Evolutionary conservation across 2,888 invertebrate genomes (phyloP).

Genomic region (Agelastica alni): DNA sequence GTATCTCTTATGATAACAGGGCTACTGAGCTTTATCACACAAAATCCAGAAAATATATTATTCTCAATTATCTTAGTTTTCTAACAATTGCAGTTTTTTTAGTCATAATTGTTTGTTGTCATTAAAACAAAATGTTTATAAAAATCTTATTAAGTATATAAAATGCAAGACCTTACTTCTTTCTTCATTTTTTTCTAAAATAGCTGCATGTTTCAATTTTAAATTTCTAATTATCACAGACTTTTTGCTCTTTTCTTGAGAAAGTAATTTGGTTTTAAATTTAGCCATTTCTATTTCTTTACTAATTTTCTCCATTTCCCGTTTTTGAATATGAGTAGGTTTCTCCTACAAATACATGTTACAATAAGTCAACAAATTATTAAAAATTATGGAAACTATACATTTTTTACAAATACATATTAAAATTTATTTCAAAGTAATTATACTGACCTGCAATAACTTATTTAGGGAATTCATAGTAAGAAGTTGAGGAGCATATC

Average conservation of each 20-base stretch:
- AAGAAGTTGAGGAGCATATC: slow-evolving; percentile 52
- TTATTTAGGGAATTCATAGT: slow-evolving; percentile 56
- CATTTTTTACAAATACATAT: not conserved
- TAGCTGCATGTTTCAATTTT: slow-evolving; percentile 65
- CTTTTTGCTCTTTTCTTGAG: slow-evolving; percentile 71
- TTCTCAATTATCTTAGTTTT: too few species aligned
- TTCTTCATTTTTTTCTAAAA: slow-evolving; percentile 73
- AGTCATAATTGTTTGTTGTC: too few species aligned
- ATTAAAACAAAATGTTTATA: slow-evolving; percentile 1
- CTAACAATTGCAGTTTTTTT: too few species aligned
- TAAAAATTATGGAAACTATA: not conserved
- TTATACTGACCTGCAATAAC: slow-evolving; percentile 50
- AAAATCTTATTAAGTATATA: too few species aligned
- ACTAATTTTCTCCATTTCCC: slow-evolving; percentile 66
- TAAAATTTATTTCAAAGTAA: too few species aligned
- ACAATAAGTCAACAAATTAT: not conserved
- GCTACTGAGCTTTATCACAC: too few species aligned
- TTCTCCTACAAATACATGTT: slow-evolving; percentile 53
- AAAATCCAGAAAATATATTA: too few species aligned
- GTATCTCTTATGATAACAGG: too few species aligned
- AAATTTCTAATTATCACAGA: slow-evolving; percentile 65
- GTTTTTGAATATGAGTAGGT: slow-evolving; percentile 67
- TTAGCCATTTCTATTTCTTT: slow-evolving; percentile 72
- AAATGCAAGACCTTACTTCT: too few species aligned
- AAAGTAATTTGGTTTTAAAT: slow-evolving; percentile 70